phyloP scores from a whole-genome alignment of 2,113 vertebrate genomes.

The Morone chrysops region DNA sequence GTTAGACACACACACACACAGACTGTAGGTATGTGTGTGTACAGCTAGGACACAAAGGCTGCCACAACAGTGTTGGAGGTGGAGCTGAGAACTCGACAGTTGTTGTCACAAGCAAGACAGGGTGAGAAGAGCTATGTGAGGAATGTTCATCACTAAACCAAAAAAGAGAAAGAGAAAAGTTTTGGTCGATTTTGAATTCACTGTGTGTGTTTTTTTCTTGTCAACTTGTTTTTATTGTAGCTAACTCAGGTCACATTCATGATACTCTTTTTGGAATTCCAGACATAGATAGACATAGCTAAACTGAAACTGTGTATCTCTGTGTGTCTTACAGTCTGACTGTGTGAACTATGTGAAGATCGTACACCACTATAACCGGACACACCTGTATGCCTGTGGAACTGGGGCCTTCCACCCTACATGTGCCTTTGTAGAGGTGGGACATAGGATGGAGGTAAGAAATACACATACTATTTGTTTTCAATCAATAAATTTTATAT shows the following conservation, averaged over 20 bases:
- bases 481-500: no score
- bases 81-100: conserved; percentile 15
- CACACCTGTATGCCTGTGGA: conserved; percentile 94
- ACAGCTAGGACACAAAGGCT: conserved; percentile 39
- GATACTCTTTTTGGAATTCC: not conserved
- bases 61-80: conserved; percentile 47
- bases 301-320: conserved; percentile 5
- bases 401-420: conserved; percentile 96
- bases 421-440: conserved; percentile 92
- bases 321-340: conserved; percentile 85
- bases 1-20: not conserved
- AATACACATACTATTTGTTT: not conserved
- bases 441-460: conserved; percentile 91
- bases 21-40: conserved; percentile 30
- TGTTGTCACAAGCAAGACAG: conserved; percentile 48
- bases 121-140: conserved; percentile 66
- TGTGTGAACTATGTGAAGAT: conserved; percentile 98
- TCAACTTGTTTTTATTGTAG: not conserved
- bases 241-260: not conserved
- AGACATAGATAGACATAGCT: not conserved
- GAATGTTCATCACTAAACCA: conserved; percentile 67
- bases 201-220: not conserved
- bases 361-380: conserved; percentile 92
- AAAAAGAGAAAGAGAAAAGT: conserved; percentile 20
- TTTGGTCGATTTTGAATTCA: conserved; percentile 8